Base-by-base conservation (phyloP, 2,797 vertebrate species). In the Anguilla obscura region DNA sequence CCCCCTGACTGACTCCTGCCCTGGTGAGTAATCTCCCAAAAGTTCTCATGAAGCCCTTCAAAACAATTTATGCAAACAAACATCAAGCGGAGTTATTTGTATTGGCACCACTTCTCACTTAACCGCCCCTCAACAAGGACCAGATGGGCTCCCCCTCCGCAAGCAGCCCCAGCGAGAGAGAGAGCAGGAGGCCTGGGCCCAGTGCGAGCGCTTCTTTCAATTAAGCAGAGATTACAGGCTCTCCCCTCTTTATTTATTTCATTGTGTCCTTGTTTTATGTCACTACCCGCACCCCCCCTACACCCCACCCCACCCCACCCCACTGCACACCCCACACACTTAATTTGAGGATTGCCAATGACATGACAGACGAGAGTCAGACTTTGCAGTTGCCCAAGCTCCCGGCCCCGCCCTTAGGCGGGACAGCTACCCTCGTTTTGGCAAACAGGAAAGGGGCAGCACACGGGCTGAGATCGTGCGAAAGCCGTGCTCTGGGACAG, bases 11-110 rank as follows among this genome's bases (percentile, higher is more conserved):
- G 92, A 94, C 94, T 91, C 92, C 93, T 94, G 94, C 93, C 94
- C 93, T 93, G 91, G 94, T 92, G 96, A 97, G 96, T 97, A 97
- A 97, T 96, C 96, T 95, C 94, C 96, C 97, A 95, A 97, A 97
- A 97, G 95, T 97, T 96, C 92, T 95, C 94, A 95, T 96, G 96
- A 97, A 97, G 96, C 96, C 97, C 97, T 97, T 98, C 97, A 98
- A 97, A 98, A 98, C 97, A 97, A 97, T 98, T 98, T 97, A 98
- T 98, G 96, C 96, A 98, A 97, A 98, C 97, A 98, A 97, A 98
- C 96, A 98, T 97, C 96, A 97, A 97, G 97, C 95, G 87, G 93
- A 95, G 96, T 96, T 97, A 97, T 98, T 98, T 98, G 97, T 97
- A 97, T 97, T 98, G 97, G 97, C 97, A 98, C 94, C 94, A 94